A percentile compares a stretch with the other conserved stretches of the same genome.
Evolutionary conservation across 2,113 vertebrate genomes (phyloP).

Genomic region (Ranitomeya imitator): DNA sequence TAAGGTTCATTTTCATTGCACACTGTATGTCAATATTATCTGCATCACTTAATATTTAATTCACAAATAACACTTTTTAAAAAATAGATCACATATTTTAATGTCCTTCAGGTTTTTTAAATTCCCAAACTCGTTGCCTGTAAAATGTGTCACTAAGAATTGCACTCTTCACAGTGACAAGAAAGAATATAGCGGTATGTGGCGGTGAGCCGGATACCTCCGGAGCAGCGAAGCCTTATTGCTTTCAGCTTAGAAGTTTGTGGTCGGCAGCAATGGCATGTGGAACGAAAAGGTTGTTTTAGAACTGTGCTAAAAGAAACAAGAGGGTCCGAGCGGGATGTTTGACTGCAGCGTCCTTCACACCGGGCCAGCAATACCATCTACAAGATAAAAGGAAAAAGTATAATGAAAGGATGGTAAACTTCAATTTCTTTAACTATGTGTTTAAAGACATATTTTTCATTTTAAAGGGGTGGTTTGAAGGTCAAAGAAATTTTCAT

Average conservation of each 20-base stretch:
- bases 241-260: conserved; percentile 98
- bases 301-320: conserved; percentile 94
- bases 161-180: conserved; percentile 94
- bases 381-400: conserved; percentile 65
- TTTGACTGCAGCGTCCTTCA: conserved; percentile 92
- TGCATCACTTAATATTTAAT: conserved; percentile 25
- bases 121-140: conserved; percentile 16
- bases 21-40: conserved; percentile 25
- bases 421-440: neutral
- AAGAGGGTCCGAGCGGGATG: conserved; percentile 89
- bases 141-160: conserved; percentile 69
- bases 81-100: conserved; percentile 51
- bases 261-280: conserved; percentile 92
- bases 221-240: conserved; percentile 86
- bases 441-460: neutral
- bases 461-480: neutral
- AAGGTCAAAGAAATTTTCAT: too few relatives aligned
- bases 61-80: conserved; percentile 40
- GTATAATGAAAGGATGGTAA: neutral
- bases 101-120: conserved; percentile 11
- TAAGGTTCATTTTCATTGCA: conserved; percentile 17
- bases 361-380: conserved; percentile 96
- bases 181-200: conserved; percentile 98
- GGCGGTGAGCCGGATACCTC: conserved; percentile 89
- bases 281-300: conserved; percentile 94